A percentile compares a stretch with the other conserved stretches of the same genome.
These are phyloP conservation scores for Rattus rattus DNA, from an alignment of 2,113 vertebrate species.

Conservation along the genomic window DNA sequence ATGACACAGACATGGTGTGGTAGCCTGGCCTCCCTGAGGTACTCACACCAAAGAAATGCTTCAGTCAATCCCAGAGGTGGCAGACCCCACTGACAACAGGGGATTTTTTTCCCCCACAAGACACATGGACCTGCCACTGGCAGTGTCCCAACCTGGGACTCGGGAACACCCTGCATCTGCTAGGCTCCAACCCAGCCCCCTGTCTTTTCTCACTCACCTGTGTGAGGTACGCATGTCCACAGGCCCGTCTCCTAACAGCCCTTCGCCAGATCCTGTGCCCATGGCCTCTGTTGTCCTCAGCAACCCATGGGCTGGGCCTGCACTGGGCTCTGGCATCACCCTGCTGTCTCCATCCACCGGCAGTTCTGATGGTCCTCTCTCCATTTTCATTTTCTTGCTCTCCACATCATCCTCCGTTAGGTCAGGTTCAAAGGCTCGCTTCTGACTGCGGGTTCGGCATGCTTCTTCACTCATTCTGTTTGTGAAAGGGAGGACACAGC, in stretches of 20 bases:
- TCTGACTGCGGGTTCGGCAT: constrained; percentile 97
- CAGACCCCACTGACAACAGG: neutral
- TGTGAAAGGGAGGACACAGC: constrained; percentile 22
- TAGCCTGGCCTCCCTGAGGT: neutral
- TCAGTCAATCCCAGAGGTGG: neutral
- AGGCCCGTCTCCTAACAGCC: constrained; percentile 92
- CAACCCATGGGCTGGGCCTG: constrained; percentile 87
- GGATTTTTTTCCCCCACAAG: neutral
- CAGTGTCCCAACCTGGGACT: neutral
- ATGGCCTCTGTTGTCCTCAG: constrained; percentile 90
- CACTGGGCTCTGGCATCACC: constrained; percentile 86
- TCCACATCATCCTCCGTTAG: constrained; percentile 87
- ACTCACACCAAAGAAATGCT: neutral
- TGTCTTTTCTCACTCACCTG: constrained; percentile 87
- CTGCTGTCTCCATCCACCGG: constrained; percentile 80
- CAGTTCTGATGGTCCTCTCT: constrained; percentile 85
- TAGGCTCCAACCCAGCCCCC: neutral
- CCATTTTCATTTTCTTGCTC: constrained; percentile 93
- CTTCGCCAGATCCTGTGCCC: constrained; percentile 92
- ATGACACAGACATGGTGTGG: neutral
- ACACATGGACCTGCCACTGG: neutral
- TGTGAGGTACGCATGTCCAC: constrained; percentile 98
- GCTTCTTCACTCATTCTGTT: constrained; percentile 95
- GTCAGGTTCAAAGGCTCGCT: constrained; percentile 94
- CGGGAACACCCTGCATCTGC: neutral